Evolutionary conservation across 2,888 invertebrate genomes (phyloP).

Genomic region (Pandemis cinnamomeana): DNA sequence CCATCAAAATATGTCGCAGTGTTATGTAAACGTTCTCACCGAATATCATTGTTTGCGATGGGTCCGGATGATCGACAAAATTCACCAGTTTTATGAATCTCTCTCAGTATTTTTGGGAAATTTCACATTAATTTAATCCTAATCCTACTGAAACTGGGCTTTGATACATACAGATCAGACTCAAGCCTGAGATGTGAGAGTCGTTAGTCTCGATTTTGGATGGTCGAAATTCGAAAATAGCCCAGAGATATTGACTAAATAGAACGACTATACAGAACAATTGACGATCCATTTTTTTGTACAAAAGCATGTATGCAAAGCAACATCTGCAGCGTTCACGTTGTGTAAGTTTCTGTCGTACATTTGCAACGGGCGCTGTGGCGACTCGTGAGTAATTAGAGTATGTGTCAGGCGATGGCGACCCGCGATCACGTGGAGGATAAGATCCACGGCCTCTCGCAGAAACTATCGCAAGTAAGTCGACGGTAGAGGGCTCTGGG

Average conservation of each 20-base stretch:
- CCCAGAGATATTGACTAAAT: neutral
- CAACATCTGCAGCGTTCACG: slow-evolving; percentile 31
- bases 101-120: neutral
- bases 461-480: slow-evolving; percentile 90
- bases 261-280: neutral
- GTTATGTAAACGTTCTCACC: neutral
- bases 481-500: slow-evolving; percentile 57
- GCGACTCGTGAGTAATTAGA: slow-evolving; percentile 78
- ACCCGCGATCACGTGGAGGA: slow-evolving; percentile 89
- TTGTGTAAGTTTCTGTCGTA: slow-evolving; percentile 53
- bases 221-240: no score
- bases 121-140: neutral
- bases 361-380: slow-evolving; percentile 63
- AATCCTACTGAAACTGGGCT: neutral
- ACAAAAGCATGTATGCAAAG: slow-evolving; percentile 2
- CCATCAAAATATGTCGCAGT: neutral
- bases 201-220: no score
- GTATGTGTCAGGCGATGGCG: slow-evolving; percentile 87
- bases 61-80: neutral
- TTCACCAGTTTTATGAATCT: neutral
- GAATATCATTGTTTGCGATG: neutral
- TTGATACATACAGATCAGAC: neutral
- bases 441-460: slow-evolving; percentile 89
- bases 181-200: no score
- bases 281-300: neutral